A percentile compares a stretch with the other conserved stretches of the same genome.
phyloP scores from a whole-genome alignment of 2,113 vertebrate species.

The Boulengerochromis microlepis region DNA sequence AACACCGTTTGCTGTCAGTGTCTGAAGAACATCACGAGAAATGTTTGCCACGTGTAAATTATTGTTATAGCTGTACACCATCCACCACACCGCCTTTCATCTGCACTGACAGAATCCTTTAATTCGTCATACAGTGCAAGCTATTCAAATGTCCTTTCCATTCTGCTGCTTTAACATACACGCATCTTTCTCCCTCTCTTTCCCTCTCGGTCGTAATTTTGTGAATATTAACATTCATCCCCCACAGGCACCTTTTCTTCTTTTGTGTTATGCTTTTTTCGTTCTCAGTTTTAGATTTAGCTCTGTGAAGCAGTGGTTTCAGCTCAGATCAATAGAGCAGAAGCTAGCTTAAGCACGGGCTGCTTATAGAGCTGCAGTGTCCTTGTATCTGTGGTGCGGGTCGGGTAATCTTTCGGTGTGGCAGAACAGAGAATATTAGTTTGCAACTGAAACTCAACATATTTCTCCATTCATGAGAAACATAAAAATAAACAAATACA shows the following conservation, averaged over 20 bases:
- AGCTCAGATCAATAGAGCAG: slow-evolving; percentile 41
- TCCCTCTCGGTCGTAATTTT: not conserved
- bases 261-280: not conserved
- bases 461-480: not conserved
- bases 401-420: not conserved
- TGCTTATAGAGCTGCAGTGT: slow-evolving; percentile 18
- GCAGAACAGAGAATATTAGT: not conserved
- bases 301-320: slow-evolving; percentile 16
- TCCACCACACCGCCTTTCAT: not conserved
- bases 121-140: not conserved
- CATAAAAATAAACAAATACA: not conserved
- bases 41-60: not conserved
- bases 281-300: not conserved
- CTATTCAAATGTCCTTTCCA: not conserved
- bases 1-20: not conserved
- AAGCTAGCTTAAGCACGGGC: not conserved
- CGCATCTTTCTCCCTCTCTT: not conserved
- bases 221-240: slow-evolving; percentile 12
- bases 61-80: not conserved
- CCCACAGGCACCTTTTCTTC: not conserved
- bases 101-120: not conserved
- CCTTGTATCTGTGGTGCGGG: slow-evolving; percentile 22
- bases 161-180: not conserved
- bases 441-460: not conserved
- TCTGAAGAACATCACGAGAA: not conserved